Base-by-base conservation (phyloP, 1,140 invertebrate species). In the Homarus americanus region DNA sequence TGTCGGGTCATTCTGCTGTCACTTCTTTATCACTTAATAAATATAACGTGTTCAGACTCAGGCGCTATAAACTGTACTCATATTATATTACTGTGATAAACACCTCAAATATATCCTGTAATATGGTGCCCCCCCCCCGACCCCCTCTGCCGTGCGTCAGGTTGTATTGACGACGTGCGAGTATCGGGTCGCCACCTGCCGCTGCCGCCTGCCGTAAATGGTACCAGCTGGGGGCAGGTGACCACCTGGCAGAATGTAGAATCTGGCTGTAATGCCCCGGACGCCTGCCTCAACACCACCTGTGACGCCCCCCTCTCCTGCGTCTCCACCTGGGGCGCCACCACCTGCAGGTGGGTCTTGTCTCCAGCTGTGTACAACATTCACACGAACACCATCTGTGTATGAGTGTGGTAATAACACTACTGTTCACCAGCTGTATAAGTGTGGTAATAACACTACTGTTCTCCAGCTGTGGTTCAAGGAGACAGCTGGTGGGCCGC, bases 141-240 rank as follows among this genome's bases (percentile, higher is more conserved):
- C 38, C 38, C 1, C 3, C 72, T 38, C 24, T 66, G 63, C 32
- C 4, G 24, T 20, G 4, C 12, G 20, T 32, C 69, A 87, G 86
- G 32, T 2, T 87, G 86, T 44, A n/a, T 87, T 3, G 86, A 87
- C 76, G 86, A 87, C 75, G 36, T 87, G 28, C 49, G 86, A 7
- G 78, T 87, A 28, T 87, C 86, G 10, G 86, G 86, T 20, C 86
- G 41, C 15, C 86, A 41, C 15, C 24, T 87, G 28, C 86, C 76
- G 32, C 76, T 87, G 20, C 76, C 86, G 1, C 86, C 86, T 32
- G 44, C 58, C 53, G 36, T 63, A 4, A 87, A 87, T 75, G 44
- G 53, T 28, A 87, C 49, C 78, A 80, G 36, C 3, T 87, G 86
- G 86, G 76, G 75, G 0, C 86, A 87, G 63, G 86, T 80, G 36